Evolutionary conservation across 2,888 invertebrate genomes (phyloP).

Genomic region (Himalopsyche anomala): DNA sequence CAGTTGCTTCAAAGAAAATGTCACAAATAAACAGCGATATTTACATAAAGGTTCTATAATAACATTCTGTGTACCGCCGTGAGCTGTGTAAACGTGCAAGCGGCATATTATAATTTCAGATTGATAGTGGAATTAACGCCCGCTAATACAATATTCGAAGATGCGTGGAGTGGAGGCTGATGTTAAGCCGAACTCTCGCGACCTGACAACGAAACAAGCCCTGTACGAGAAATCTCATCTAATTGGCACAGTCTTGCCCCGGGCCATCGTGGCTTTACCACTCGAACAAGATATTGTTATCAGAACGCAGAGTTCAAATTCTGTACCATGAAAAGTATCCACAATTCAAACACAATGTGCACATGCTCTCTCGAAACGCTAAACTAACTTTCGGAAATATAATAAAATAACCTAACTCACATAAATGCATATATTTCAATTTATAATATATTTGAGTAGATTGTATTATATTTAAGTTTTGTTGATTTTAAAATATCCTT

Average conservation of each 20-base stretch:
- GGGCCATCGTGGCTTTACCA: not conserved
- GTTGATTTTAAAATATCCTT: no score
- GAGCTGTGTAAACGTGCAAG: no score
- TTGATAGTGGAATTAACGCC: conserved; percentile 8
- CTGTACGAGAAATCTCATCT: conserved; percentile 16
- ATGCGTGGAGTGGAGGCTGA: not conserved
- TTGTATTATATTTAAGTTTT: no score
- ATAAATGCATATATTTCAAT: no score
- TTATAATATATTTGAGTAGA: no score
- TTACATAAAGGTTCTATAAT: conserved; percentile 16
- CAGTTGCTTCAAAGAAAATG: no score
- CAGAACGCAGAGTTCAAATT: not conserved
- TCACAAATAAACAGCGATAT: no score
- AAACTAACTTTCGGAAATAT: not conserved
- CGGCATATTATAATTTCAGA: not conserved
- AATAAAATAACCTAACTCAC: not conserved
- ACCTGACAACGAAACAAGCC: conserved; percentile 19
- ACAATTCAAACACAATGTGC: not conserved
- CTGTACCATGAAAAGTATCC: not conserved
- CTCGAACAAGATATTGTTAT: conserved; percentile 16
- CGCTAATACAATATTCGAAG: conserved; percentile 22
- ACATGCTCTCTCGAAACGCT: not conserved
- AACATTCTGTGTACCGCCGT: not conserved
- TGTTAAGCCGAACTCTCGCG: not conserved
- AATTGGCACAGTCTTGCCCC: conserved; percentile 3